Conservation (phyloP, 92 coral and sea anemone species). For the Muricea muricata region DNA sequence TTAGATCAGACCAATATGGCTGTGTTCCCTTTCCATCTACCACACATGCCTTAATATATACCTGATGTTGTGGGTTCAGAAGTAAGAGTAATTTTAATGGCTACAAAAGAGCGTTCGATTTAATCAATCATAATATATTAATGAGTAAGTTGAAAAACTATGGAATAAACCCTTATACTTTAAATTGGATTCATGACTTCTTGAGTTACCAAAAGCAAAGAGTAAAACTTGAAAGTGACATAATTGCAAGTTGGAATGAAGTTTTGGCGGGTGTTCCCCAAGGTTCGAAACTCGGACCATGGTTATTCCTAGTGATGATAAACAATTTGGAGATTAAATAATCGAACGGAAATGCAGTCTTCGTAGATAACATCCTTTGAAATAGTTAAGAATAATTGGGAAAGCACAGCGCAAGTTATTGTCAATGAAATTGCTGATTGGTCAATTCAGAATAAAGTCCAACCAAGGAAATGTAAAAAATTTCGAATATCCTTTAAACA, state of each 20-base stretch:
- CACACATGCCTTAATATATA: conserved; percentile 24
- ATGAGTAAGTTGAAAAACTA: not conserved
- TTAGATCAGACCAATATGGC: conserved; percentile 13
- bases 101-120: not conserved
- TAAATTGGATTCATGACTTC: conserved; percentile 24
- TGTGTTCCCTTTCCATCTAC: conserved; percentile 18
- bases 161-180: conserved; percentile 4
- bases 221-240: not conserved
- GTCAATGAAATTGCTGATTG: no score
- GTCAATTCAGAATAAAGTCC: no score
- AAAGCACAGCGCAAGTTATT: no score
- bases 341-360: no score
- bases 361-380: no score
- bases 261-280: conserved; percentile 26
- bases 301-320: no score
- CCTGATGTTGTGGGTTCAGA: conserved; percentile 24
- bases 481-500: no score
- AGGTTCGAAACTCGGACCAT: conserved; percentile 1
- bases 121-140: not conserved
- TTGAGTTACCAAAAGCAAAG: conserved; percentile 18
- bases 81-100: conserved; percentile 13
- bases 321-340: no score
- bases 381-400: no score
- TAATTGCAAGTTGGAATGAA: conserved; percentile 16
- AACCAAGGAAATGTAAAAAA: no score